These are phyloP conservation scores for Peromyscus melanophrys DNA, from an alignment of 2,797 vertebrate genomes.

Conservation along the genomic window DNA sequence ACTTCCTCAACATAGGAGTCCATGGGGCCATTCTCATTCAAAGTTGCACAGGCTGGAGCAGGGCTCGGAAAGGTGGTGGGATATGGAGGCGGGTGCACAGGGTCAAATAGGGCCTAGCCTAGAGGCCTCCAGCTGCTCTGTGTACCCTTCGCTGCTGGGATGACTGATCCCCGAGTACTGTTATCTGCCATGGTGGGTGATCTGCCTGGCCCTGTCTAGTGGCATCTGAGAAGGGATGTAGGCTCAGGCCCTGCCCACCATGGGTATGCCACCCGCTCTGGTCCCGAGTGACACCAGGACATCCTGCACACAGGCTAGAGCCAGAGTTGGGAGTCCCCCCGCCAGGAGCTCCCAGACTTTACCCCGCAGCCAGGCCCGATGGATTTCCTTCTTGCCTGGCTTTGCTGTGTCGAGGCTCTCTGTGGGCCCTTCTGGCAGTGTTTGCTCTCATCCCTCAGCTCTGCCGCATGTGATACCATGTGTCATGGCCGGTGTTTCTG, in stretches of 20 bases:
- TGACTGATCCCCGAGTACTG: rapidly evolving
- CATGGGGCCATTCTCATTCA: background rate
- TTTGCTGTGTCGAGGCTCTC: no score
- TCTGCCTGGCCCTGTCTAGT: background rate
- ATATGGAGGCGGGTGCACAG: background rate
- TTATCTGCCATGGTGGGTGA: background rate
- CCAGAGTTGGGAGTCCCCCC: background rate
- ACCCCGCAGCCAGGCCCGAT: background rate
- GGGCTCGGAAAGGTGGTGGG: background rate
- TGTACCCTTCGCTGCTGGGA: background rate
- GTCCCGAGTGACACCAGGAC: background rate
- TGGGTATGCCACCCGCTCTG: background rate
- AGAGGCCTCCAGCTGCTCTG: background rate
- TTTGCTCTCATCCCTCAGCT: background rate
- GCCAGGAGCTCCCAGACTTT: background rate
- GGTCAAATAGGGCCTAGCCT: background rate
- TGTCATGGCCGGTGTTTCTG: background rate
- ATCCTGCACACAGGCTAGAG: background rate
- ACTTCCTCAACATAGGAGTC: background rate
- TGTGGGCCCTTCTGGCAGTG: background rate
- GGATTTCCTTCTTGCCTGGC: background rate
- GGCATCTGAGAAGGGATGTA: background rate
- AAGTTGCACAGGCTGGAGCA: background rate
- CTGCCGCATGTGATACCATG: rapidly evolving
- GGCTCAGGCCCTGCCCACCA: background rate